phyloP scores from a whole-genome alignment of 2,888 invertebrate species.

The Phengaris arion region DNA sequence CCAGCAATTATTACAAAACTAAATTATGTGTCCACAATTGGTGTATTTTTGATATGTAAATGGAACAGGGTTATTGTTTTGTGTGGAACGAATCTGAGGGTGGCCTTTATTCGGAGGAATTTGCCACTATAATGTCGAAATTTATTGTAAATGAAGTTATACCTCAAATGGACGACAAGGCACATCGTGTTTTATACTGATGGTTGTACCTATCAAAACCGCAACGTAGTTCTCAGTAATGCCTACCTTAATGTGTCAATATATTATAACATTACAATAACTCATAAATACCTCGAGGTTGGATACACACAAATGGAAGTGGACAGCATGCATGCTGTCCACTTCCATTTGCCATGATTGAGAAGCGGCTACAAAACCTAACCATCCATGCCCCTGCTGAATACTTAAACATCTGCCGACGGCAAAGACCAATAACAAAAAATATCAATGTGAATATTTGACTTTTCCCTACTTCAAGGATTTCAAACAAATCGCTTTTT shows the following conservation, averaged over 20 bases:
- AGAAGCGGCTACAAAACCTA: slow-evolving; percentile 16
- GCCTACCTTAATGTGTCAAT: slow-evolving; percentile 1
- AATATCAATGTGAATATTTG: slow-evolving; percentile 13
- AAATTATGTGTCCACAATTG: too few species aligned
- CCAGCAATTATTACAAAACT: too few species aligned
- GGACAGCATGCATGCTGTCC: slow-evolving; percentile 16
- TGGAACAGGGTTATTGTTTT: slow-evolving; percentile 23
- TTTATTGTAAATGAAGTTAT: slow-evolving; percentile 20
- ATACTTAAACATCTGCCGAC: not conserved
- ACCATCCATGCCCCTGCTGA: slow-evolving; percentile 18
- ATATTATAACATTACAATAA: slow-evolving; percentile 11
- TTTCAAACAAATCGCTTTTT: slow-evolving; percentile 14
- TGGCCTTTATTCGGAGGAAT: not conserved
- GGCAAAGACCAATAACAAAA: slow-evolving; percentile 7
- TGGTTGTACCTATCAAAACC: slow-evolving; percentile 16
- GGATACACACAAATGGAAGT: slow-evolving; percentile 4
- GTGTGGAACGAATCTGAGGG: not conserved
- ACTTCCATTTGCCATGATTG: too few species aligned
- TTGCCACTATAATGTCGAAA: slow-evolving; percentile 16
- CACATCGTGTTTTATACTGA: slow-evolving; percentile 1
- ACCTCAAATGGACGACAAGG: slow-evolving; percentile 17
- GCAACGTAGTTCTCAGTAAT: slow-evolving; percentile 6
- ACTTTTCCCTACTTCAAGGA: slow-evolving; percentile 22
- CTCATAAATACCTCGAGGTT: slow-evolving; percentile 12
- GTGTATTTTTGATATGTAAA: slow-evolving; percentile 9